These are phyloP conservation scores for Lates japonicus DNA, from an alignment of 2,797 vertebrate genomes.

Conservation along the genomic window DNA sequence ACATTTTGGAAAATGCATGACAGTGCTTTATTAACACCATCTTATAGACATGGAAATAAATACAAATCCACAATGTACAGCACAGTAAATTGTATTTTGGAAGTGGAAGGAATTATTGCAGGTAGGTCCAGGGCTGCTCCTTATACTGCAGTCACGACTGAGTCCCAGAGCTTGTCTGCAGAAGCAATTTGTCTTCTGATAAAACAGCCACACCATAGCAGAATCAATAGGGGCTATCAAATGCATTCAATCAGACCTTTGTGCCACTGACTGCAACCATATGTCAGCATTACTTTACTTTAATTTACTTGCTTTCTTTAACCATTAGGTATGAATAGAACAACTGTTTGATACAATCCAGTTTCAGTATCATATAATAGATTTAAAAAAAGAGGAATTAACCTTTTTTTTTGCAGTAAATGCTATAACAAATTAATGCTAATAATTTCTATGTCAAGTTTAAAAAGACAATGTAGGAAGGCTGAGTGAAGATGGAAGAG, in stretches of 20 bases:
- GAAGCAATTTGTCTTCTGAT: conserved; percentile 79
- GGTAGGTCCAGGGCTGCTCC: conserved; percentile 40
- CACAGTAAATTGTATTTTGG: not conserved
- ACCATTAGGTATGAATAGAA: conserved; percentile 33
- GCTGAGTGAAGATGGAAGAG: not conserved
- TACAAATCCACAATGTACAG: not conserved
- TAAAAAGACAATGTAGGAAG: not conserved
- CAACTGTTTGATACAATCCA: not conserved
- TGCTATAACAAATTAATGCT: not conserved
- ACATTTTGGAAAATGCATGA: not conserved
- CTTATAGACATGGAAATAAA: not conserved
- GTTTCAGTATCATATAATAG: no score
- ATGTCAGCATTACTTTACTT: conserved; percentile 58
- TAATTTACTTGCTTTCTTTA: conserved; percentile 48
- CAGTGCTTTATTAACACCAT: conserved; percentile 3
- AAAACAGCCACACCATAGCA: conserved; percentile 71
- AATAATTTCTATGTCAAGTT: not conserved
- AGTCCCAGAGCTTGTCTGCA: conserved; percentile 62
- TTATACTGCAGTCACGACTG: conserved; percentile 55
- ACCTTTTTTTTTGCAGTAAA: no score
- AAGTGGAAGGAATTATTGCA: conserved; percentile 35
- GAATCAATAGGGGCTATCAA: conserved; percentile 78
- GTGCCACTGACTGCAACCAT: conserved; percentile 60
- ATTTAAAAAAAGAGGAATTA: not conserved
- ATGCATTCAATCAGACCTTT: conserved; percentile 75